Base-by-base conservation (phyloP, 2,888 invertebrate genomes). In the Nomada lathburiana region DNA sequence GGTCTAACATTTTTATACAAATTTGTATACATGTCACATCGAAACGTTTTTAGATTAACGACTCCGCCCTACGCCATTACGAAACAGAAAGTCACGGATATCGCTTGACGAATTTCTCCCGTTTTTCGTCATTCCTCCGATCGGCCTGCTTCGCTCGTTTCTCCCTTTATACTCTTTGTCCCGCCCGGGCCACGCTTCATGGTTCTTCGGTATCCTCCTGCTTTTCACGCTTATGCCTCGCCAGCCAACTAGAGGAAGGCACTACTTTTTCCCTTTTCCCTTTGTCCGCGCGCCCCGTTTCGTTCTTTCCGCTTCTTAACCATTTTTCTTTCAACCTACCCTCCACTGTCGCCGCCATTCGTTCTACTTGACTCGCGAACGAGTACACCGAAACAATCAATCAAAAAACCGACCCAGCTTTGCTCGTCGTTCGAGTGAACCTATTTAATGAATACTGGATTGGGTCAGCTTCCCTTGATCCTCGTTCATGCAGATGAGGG, bases 231-330 rank as follows among this genome's bases (percentile, higher is more conserved):
- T 82, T 71, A 68, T 76, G 75, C 60, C 53, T 42, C 71, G 74
- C 52, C 69, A 71, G 63, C 71, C 75, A 68, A 71, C 79, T 71
- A 57, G 64, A 69, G 53, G 55, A 63, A 60, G 52, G 26, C 26
- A 67, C 62, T 59, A 67, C 59, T 75, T 63, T 57, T 67, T 47
- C 67, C 65, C 59, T 75, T 63, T 73, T 63, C 13, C 47, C 36
- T 81, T 67, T 78, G 68, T 81, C 29, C 71, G 50, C 60, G 67
- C 63, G 76, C 74, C 78, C 79, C 80, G 83, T 84, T 85, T 86
- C 62, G 53, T 50, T 26, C 47, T 63, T 59, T 64, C 36, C 50
- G 23, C 36, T 65, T 64, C 50, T 72, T 57, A 76, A 59, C 69
- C 69, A 80, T 80, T 76, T 82, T 73, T 80, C 80, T 72, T 53